phyloP scores from a whole-genome alignment of 2,113 vertebrate genomes.

The Zosterops lateralis region DNA sequence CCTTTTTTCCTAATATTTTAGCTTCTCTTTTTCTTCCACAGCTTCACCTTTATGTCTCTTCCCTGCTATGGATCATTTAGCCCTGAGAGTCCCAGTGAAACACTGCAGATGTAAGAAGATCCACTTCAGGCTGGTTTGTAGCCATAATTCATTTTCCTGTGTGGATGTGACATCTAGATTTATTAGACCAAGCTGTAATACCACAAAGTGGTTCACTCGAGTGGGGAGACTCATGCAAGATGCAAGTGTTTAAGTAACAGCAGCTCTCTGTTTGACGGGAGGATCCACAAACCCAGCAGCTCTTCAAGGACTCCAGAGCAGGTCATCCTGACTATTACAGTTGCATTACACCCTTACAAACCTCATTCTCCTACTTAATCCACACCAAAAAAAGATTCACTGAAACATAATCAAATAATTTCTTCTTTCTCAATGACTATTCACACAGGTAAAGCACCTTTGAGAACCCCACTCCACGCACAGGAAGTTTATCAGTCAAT shows the following conservation, averaged over 20 bases:
- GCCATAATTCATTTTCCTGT: neutral
- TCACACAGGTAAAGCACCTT: neutral
- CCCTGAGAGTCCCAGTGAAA: neutral
- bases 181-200: constrained; percentile 15
- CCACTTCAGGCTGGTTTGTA: neutral
- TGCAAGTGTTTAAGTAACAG: neutral
- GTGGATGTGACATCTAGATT: constrained; percentile 1
- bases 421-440: neutral
- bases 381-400: neutral
- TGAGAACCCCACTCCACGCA: neutral
- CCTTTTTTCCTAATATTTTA: neutral
- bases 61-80: neutral
- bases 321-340: neutral
- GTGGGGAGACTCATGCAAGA: neutral
- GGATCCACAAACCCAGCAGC: neutral
- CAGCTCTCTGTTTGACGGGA: neutral
- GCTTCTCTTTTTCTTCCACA: neutral
- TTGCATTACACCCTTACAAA: neutral
- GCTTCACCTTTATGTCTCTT: neutral
- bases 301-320: neutral
- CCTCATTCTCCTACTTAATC: neutral
- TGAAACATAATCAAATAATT: neutral
- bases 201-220: neutral
- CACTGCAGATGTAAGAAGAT: neutral
- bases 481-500: neutral